Base-by-base conservation (phyloP, 2,797 vertebrate genomes). In the Eospalax fontanierii region DNA sequence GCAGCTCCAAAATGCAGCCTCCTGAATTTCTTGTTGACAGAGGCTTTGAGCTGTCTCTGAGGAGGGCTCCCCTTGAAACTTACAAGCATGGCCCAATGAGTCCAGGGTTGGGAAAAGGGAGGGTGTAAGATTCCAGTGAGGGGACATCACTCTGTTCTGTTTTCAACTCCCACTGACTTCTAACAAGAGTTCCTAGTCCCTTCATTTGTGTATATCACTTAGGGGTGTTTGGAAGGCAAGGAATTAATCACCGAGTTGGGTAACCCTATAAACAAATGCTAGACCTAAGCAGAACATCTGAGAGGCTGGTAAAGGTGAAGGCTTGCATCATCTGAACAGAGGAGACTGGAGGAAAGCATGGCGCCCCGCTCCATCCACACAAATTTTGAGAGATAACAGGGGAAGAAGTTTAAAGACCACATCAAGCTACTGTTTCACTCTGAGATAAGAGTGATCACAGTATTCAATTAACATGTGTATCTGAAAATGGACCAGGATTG, bases 21-120 rank as follows among this genome's bases (percentile, higher is more conserved):
- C 97, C 93, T 71, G 83, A 93, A 93, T 93, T 94, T 89, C 96
- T 96, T 97, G 95, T 97, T 97, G 97, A 97, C 95, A 95, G 68
- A 97, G 93, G 89, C 95, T 96, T 92, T 84, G 93, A 96, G 96
- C 93, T 91, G 33, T 96, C 90, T 96, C 94, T 95, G 94, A 93
- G 83, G 75, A 82, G 73, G 43, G 38, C 90, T 82, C 93, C 84
- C 33, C 66, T 74, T 87, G 14, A 63, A 78, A 94, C 74, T 94
- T 68, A 83, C 73, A 43, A 63, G 14, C 4, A 14, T 9, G 59
- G 81, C 87, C 74, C 24, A 73, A 66, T 80, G 87, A 91, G 74
- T 94, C 38, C 59, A 38, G 79, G 65, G 12, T 28, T 91, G 92
- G 74, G n/a, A 54, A 65, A 83, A 43, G 57, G 35, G 22, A 70